phyloP scores from a whole-genome alignment of 2,113 vertebrate species.

The Caracal caracal region DNA sequence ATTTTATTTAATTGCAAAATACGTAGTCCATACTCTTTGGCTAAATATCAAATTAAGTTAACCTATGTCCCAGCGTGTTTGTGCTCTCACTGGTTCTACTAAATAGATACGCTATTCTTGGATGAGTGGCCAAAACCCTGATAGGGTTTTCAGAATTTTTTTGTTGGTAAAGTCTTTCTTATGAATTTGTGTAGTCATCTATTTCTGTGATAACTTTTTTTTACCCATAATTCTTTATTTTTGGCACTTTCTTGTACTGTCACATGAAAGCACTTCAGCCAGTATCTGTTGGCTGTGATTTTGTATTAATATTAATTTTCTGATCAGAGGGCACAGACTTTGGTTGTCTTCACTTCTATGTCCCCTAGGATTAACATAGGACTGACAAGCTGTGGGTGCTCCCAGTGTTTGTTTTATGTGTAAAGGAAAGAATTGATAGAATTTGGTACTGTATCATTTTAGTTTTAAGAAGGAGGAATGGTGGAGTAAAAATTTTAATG shows the following conservation, averaged over 20 bases:
- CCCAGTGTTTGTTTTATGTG: not conserved
- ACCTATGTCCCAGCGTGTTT: not conserved
- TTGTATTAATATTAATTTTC: not conserved
- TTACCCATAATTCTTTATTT: not conserved
- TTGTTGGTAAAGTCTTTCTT: not conserved
- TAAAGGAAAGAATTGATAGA: not conserved
- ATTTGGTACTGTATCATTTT: not conserved
- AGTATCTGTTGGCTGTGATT: not conserved
- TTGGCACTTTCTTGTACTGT: not conserved
- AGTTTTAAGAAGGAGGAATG: slow-evolving; percentile 6
- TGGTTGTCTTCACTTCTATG: not conserved
- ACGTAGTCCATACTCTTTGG: not conserved
- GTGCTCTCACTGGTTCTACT: not conserved
- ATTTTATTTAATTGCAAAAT: not conserved
- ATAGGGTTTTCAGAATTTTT: not conserved
- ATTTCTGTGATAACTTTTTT: not conserved
- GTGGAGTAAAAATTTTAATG: not conserved
- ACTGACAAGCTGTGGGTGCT: not conserved
- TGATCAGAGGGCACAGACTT: not conserved
- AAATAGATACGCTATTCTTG: not conserved
- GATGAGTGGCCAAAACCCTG: not conserved
- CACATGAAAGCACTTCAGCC: not conserved
- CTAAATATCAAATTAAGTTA: not conserved
- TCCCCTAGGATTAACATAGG: not conserved
- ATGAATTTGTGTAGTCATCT: not conserved